These are phyloP conservation scores for Coptodon rendalli DNA, from an alignment of 2,113 vertebrate species.

Conservation along the genomic window DNA sequence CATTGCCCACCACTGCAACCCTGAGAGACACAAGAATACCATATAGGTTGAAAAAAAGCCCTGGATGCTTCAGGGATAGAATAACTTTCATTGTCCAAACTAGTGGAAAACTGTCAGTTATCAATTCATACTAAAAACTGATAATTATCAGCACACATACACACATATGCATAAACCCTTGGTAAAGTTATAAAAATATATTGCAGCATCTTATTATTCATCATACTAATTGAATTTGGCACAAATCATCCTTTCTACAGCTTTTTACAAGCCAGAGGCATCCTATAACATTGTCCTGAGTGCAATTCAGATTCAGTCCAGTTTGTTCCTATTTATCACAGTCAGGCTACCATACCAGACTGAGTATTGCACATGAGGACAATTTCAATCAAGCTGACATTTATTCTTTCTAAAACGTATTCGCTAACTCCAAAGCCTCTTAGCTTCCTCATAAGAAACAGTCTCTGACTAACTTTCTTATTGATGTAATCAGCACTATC, in stretches of 20 bases:
- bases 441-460: not conserved
- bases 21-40: constrained; percentile 50
- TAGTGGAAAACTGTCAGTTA: not conserved
- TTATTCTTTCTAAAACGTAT: not conserved
- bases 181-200: not conserved
- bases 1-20: constrained; percentile 96
- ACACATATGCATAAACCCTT: not conserved
- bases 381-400: not conserved
- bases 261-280: not conserved
- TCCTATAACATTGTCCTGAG: not conserved
- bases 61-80: not conserved
- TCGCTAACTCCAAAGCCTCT: not conserved
- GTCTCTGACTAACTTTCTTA: not conserved
- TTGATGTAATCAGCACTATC: not conserved
- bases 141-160: not conserved
- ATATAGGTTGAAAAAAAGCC: not conserved
- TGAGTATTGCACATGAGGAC: not conserved
- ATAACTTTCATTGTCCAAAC: not conserved
- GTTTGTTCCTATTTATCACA: not conserved
- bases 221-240: not conserved
- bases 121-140: not conserved
- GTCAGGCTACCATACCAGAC: not conserved
- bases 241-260: not conserved
- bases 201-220: not conserved
- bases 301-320: not conserved